Percentiles rank a stretch among this genome's conserved stretches.
Conservation (phyloP, 92 coral and sea anemone genomes). For the Blastomussa wellsi region DNA sequence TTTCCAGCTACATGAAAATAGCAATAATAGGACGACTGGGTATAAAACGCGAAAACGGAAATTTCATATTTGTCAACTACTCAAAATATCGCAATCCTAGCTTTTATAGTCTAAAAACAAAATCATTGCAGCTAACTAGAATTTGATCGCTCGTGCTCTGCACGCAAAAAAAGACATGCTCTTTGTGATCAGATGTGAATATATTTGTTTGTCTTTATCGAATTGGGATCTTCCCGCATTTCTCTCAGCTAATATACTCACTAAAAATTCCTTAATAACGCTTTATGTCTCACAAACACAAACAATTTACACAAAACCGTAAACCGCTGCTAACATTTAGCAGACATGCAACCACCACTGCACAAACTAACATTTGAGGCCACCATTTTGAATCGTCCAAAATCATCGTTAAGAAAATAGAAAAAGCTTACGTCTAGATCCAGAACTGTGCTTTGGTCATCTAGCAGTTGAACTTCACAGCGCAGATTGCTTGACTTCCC, state of each 20-base stretch:
- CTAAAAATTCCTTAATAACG: too few species aligned
- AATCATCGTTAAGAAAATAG: not conserved
- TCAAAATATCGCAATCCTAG: not conserved
- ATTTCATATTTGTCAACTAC: not conserved
- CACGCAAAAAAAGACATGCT: not conserved
- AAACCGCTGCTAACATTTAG: not conserved
- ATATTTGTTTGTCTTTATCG: not conserved
- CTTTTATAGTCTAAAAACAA: too few species aligned
- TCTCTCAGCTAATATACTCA: not conserved
- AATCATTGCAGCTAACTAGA: not conserved
- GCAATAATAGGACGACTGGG: not conserved
- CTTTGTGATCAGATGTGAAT: not conserved
- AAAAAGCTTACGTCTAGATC: constrained; percentile 37
- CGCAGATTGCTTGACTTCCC: constrained; percentile 31
- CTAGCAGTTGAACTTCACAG: constrained; percentile 46
- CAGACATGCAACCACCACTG: not conserved
- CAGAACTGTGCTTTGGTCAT: constrained; percentile 34
- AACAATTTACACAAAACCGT: not conserved
- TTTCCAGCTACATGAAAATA: not conserved
- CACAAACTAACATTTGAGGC: not conserved
- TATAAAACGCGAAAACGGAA: not conserved
- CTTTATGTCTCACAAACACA: not conserved
- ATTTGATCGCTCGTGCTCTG: not conserved
- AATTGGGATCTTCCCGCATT: not conserved
- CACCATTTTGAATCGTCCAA: not conserved